These are phyloP conservation scores for Sericinus montela DNA, from an alignment of 2,888 invertebrate genomes.

Conservation along the genomic window DNA sequence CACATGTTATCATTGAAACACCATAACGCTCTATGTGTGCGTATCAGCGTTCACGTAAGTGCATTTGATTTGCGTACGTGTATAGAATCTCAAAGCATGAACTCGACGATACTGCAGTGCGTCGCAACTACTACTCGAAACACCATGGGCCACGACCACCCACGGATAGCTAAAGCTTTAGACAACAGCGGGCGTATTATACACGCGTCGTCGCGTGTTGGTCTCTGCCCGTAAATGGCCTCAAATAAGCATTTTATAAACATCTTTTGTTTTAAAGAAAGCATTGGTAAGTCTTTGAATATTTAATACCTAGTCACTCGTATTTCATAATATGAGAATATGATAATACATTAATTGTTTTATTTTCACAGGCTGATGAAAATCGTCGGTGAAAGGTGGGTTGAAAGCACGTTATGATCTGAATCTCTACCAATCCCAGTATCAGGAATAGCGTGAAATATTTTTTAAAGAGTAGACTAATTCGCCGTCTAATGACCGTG, in stretches of 20 bases:
- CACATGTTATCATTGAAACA: too few species aligned
- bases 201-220: conserved; percentile 12
- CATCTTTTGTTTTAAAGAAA: conserved; percentile 14
- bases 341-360: too few species aligned
- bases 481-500: too few species aligned
- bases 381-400: too few species aligned
- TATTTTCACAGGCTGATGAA: too few species aligned
- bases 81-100: neutral
- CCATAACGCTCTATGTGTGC: too few species aligned
- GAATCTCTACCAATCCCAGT: too few species aligned
- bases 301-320: neutral
- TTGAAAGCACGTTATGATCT: too few species aligned
- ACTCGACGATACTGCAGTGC: neutral
- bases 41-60: neutral
- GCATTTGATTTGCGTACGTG: conserved; percentile 1
- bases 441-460: too few species aligned
- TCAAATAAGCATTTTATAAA: conserved; percentile 12
- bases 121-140: conserved; percentile 22
- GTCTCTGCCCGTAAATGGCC: conserved; percentile 11
- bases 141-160: conserved; percentile 36
- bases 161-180: conserved; percentile 19
- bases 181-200: conserved; percentile 20
- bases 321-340: neutral
- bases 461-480: too few species aligned
- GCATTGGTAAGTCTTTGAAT: neutral